Evolutionary conservation across 2,113 vertebrate species (phyloP), one percentile per base, ranked within the genome.

Genomic region (Bettongia penicillata): DNA sequence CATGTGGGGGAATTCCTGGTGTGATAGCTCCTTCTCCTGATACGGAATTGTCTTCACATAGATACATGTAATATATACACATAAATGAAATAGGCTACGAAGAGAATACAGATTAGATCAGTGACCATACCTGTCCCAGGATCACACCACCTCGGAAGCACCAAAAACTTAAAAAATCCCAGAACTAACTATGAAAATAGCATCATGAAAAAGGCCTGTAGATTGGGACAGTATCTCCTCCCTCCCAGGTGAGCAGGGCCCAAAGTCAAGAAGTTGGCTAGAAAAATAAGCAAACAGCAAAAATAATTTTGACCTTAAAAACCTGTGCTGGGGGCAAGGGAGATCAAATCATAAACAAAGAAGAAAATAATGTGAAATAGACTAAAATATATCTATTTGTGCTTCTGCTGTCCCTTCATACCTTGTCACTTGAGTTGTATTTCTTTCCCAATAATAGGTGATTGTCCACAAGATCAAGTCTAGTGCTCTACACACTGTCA

Each of bases 401-500:
- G 43, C 93, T 93, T 48, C 55, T 53, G 92, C 89, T 93, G 90
- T 31, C n/a, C 91, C 84, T 47, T 31, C 16, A 47, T 49, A 53
- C 90, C 6, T 93, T 93, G 90, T 93, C 93, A 53, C 57, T 55
- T 92, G 94, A 49, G n/a, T 43, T 84, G n/a, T 43, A 84, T 43
- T 43, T 84, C n/a, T 84, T 84, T 84, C n/a, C 19, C n/a, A 84
- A 23, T 23, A 84, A 84, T 84, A n/a, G 37, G 16, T 84, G 43
- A 48, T 31, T 55, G 26, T 25, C 19, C 5, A 22, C 91, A 49
- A 14, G 53, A 90, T 51, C 68, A 23, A 89, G 9, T 9, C 22
- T 23, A 23, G 14, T 26, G 77, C 57, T 53, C 57, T 43, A 90
- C 37, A 94, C 51, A 51, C 51, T 91, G 91, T 48, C 53, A 94